Evolutionary conservation across 2,888 invertebrate species (phyloP), one percentile per base, ranked within the genome.

Genomic region (Cephus nigrinus): DNA sequence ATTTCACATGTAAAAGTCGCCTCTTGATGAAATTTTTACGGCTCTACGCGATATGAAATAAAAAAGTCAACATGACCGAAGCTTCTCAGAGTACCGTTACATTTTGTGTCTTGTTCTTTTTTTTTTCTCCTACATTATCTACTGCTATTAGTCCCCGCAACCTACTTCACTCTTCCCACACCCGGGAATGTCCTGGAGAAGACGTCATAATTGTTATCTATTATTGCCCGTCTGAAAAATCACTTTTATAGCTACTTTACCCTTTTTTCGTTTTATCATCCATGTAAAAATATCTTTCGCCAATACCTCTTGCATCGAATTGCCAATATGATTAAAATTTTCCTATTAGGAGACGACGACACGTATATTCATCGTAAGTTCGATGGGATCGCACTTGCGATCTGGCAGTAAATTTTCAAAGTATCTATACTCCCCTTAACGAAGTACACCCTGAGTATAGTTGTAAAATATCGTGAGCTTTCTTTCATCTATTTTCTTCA

Each of bases 21-120:
- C 82, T 80, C 84, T 83, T 84, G 85, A 86, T 86, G 86, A 85
- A 85, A 86, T 84, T 86, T 86, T 86, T 83, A 84, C 80, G 78
- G 75, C 79, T 75, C 79, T 78, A 72, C 75, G 75, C 76, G 76
- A 40, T 74, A 36, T 71, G 15, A 71, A 71, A 71, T 71, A 71
- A 71, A 71, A 71, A 33, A 55, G 55, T 55, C 55, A 55, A 55
- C 55, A 55, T 55, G 9, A 9, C 23, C 55, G 55, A 55, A 68
- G 68, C 55, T 36, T 55, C 74, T 36, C 75, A 71, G 74, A 73
- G 76, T 74, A 75, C 71, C 69, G 33, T 33, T 69, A 31, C 23
- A 55, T 9, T 15, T 55, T 55, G 23, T 40, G 23, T 23, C 55
- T 55, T 55, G 9, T 55, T 55, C 15, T 55, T 55, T 40, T 55